Evolutionary conservation across 2,113 vertebrate genomes (phyloP).

Genomic region (Otus sunia): DNA sequence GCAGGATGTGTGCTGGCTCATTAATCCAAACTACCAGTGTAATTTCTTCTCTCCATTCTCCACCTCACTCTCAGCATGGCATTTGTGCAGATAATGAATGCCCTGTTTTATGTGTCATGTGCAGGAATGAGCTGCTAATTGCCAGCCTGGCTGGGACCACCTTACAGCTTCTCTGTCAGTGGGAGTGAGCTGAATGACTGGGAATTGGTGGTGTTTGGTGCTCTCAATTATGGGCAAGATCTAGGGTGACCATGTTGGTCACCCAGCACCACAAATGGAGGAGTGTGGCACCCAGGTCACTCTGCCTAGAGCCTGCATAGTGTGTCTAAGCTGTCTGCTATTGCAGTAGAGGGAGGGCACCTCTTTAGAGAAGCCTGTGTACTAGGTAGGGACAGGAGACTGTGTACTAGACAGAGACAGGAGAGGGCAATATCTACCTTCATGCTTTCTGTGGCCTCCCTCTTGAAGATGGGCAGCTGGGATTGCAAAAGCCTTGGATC

Average conservation of each 20-base stretch:
- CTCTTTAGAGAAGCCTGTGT: not conserved
- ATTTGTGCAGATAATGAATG: slow-evolving; percentile 5
- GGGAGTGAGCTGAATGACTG: not conserved
- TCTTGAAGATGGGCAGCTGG: not conserved
- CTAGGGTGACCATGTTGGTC: accelerated
- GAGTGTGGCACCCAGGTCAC: accelerated
- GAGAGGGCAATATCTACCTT: accelerated
- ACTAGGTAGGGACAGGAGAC: accelerated
- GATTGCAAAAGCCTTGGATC: not conserved
- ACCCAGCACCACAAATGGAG: not conserved
- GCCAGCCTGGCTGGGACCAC: not conserved
- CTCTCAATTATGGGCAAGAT: accelerated
- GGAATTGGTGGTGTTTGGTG: not conserved
- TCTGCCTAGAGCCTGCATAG: not conserved
- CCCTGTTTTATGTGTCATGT: not conserved
- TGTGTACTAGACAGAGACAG: too few relatives aligned
- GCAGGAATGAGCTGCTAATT: slow-evolving; percentile 48
- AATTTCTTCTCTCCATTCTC: slow-evolving; percentile 6
- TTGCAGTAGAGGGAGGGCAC: accelerated
- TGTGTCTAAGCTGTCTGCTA: not conserved
- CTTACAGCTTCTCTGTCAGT: not conserved
- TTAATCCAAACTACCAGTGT: slow-evolving; percentile 58
- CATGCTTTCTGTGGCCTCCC: accelerated
- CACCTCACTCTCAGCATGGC: not conserved
- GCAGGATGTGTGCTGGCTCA: slow-evolving; percentile 54